These are phyloP conservation scores for Oncorhynchus keta DNA, from an alignment of 2,113 vertebrate genomes.

Conservation along the genomic window DNA sequence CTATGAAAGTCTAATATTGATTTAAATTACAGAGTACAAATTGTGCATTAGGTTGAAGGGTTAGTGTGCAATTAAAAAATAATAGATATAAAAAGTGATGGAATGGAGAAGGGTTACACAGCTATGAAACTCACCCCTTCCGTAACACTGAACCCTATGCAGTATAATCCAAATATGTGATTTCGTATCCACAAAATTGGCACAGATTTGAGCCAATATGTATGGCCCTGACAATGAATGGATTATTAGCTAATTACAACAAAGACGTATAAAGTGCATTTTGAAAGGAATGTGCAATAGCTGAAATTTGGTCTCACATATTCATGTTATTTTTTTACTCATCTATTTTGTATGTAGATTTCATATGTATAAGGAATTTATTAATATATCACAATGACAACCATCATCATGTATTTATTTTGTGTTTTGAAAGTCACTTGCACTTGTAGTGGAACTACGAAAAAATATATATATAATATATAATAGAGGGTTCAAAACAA, in stretches of 20 bases:
- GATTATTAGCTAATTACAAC: constrained; percentile 45
- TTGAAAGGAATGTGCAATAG: constrained; percentile 72
- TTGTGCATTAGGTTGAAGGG: not conserved
- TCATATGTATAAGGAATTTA: constrained; percentile 10
- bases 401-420: constrained; percentile 56
- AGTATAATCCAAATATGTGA: constrained; percentile 62
- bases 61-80: not conserved
- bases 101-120: constrained; percentile 51
- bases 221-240: constrained; percentile 32
- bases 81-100: not conserved
- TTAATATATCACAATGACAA: constrained; percentile 59
- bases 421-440: constrained; percentile 53
- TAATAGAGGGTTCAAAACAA: constrained; percentile 59
- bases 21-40: constrained; percentile 25
- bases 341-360: constrained; percentile 35
- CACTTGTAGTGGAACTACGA: constrained; percentile 72
- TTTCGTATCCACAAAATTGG: constrained; percentile 60
- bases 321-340: constrained; percentile 77
- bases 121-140: constrained; percentile 49
- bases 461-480: constrained; percentile 54
- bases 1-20: constrained; percentile 10
- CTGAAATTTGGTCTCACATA: constrained; percentile 66
- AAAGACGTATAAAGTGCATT: constrained; percentile 49
- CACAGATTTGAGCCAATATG: constrained; percentile 49
- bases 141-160: constrained; percentile 54